Evolutionary conservation across 2,797 vertebrate genomes (phyloP), one percentile per base, ranked within the genome.

Genomic region (Platyrinchus mystaceus): DNA sequence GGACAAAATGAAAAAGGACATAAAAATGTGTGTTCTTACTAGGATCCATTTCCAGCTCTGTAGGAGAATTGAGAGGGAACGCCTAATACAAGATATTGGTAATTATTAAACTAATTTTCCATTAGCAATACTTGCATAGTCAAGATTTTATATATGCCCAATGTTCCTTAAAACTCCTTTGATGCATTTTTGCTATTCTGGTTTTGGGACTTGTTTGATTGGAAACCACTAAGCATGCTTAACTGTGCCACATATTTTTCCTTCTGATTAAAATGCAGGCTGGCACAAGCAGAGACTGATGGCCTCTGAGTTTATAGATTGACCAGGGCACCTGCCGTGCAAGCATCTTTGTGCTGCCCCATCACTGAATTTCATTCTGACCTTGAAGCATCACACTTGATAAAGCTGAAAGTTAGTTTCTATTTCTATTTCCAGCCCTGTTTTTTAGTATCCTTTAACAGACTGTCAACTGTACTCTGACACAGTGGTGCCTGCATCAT

Each of bases 321-420:
- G 96, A 96, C 96, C 96, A 96, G 96, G 95, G 96, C 95, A 96
- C 95, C 93, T 96, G 96, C 96, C 95, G 77, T 96, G 96, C 96
- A 96, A 96, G 96, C 96, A 96, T 96, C 95, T 96, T 96, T 96
- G 90, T 91, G 93, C 94, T 96, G 93, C 93, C 96, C 96, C 96
- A 94, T 95, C 96, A 95, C 95, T 96, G 96, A 95, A 96, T 96
- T 95, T 96, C 91, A 91, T 89, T 90, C 81, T 93, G 93, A 96
- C 88, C 91, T 96, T 96, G 96, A 95, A 96, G 93, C 75, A 94
- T 96, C 95, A 92, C 90, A 94, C 92, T 96, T 95, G 94, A 96
- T 90, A 92, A 96, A 95, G 94, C 92, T 96, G 94, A 93, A 96
- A 96, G 95, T 96, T 96, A 95, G 93, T 91, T 96, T 96, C 95